These are phyloP conservation scores for Alces alces DNA, from an alignment of 2,113 vertebrate genomes.

Conservation along the genomic window DNA sequence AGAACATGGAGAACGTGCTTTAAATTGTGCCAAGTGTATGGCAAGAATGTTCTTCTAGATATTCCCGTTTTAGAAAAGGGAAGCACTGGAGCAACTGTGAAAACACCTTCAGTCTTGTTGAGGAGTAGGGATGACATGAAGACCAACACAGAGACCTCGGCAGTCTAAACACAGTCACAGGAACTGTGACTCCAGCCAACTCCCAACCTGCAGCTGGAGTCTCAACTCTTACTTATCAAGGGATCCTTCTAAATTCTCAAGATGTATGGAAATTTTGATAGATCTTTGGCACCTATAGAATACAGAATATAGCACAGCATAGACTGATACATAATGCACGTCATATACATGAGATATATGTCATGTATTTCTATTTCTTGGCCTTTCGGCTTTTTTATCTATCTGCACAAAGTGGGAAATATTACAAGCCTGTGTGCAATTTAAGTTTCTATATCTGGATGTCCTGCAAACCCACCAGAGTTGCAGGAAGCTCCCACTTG, in stretches of 20 bases:
- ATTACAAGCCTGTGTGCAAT: not conserved
- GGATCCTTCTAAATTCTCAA: not conserved
- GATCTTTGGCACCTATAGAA: not conserved
- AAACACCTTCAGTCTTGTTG: not conserved
- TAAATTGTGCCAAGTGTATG: not conserved
- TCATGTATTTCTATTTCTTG: not conserved
- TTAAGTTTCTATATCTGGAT: conserved; percentile 1
- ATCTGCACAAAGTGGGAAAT: not conserved
- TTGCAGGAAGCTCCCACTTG: conserved; percentile 45
- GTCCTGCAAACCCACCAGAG: not conserved
- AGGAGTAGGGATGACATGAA: not conserved
- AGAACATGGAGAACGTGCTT: not conserved
- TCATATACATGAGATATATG: not conserved
- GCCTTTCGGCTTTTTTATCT: not conserved
- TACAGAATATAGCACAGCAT: not conserved
- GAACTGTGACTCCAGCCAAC: not conserved
- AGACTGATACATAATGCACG: rapidly evolving
- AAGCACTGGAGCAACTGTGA: not conserved
- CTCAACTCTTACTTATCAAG: not conserved
- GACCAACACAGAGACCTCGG: not conserved
- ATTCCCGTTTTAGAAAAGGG: not conserved
- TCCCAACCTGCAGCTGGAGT: not conserved
- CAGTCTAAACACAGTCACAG: not conserved
- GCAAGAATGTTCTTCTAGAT: not conserved
- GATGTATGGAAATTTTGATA: not conserved